phyloP scores from a whole-genome alignment of 2,888 invertebrate genomes.

The Pristionchus mayeri region DNA sequence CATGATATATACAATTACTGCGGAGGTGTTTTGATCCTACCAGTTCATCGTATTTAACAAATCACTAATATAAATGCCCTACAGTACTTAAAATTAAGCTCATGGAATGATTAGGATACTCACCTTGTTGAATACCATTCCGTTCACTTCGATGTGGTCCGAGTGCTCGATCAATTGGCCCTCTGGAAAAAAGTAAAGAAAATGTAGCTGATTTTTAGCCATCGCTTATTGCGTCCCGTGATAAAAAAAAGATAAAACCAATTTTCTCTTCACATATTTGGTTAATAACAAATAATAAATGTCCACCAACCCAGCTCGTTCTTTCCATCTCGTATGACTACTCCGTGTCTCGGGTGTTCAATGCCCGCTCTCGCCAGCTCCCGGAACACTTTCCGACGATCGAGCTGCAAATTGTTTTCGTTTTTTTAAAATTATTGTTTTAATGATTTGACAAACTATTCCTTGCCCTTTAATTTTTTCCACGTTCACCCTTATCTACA shows the following conservation, averaged over 20 bases:
- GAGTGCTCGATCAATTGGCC: constrained; percentile 65
- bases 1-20: too few species aligned
- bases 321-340: constrained; percentile 87
- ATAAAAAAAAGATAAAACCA: too few species aligned
- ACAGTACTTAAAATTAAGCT: too few species aligned
- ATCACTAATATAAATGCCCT: too few species aligned
- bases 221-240: too few species aligned
- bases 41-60: too few species aligned
- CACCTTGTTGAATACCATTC: constrained; percentile 78
- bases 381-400: constrained; percentile 89
- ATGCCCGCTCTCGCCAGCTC: constrained; percentile 94
- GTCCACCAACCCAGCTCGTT: constrained; percentile 61
- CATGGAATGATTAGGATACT: too few species aligned
- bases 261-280: too few species aligned
- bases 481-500: neutral
- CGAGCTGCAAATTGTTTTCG: constrained; percentile 78
- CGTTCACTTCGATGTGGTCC: constrained; percentile 74
- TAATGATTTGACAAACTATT: neutral
- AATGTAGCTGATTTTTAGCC: too few species aligned
- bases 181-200: constrained; percentile 55
- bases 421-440: neutral
- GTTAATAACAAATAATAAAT: too few species aligned
- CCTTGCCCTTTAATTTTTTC: too few species aligned
- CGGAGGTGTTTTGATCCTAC: too few species aligned
- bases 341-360: constrained; percentile 96